Evolutionary conservation across 2,113 vertebrate genomes (phyloP).

Genomic region (Sterna hirundo): DNA sequence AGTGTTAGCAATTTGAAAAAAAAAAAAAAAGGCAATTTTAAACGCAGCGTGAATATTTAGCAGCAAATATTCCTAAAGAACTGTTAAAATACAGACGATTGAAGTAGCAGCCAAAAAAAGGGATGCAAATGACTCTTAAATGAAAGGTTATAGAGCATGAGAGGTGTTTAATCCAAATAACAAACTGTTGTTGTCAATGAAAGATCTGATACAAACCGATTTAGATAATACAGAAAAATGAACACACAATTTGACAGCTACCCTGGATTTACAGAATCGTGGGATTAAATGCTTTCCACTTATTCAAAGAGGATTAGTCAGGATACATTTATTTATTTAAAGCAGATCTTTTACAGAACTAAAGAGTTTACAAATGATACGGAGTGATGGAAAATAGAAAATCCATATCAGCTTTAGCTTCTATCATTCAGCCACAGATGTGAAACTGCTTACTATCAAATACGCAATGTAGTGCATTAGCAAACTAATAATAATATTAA

Average conservation of each 20-base stretch:
- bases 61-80: slow-evolving; percentile 49
- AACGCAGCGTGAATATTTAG: slow-evolving; percentile 30
- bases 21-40: not conserved
- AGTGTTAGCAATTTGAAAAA: not conserved
- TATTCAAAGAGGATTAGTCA: slow-evolving; percentile 75
- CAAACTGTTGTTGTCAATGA: slow-evolving; percentile 59
- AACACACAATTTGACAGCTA: slow-evolving; percentile 73
- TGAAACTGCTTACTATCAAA: slow-evolving; percentile 56
- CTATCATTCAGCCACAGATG: slow-evolving; percentile 68
- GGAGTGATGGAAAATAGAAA: slow-evolving; percentile 69
- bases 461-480: slow-evolving; percentile 20
- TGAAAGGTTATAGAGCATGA: slow-evolving; percentile 44
- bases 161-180: slow-evolving; percentile 51
- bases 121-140: slow-evolving; percentile 57
- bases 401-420: slow-evolving; percentile 67
- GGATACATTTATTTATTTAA: slow-evolving; percentile 75
- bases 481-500: slow-evolving; percentile 39
- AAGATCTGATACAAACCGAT: slow-evolving; percentile 68
- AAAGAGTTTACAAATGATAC: slow-evolving; percentile 68
- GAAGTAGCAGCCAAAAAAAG: slow-evolving; percentile 44
- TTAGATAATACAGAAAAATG: slow-evolving; percentile 71
- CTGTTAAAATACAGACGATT: slow-evolving; percentile 53
- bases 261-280: slow-evolving; percentile 69
- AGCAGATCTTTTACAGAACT: slow-evolving; percentile 74
- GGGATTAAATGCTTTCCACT: slow-evolving; percentile 75